Evolutionary conservation across 2,888 invertebrate species (phyloP), one percentile per base, ranked within the genome.

Genomic region (Lissocephala sabroskyi): DNA sequence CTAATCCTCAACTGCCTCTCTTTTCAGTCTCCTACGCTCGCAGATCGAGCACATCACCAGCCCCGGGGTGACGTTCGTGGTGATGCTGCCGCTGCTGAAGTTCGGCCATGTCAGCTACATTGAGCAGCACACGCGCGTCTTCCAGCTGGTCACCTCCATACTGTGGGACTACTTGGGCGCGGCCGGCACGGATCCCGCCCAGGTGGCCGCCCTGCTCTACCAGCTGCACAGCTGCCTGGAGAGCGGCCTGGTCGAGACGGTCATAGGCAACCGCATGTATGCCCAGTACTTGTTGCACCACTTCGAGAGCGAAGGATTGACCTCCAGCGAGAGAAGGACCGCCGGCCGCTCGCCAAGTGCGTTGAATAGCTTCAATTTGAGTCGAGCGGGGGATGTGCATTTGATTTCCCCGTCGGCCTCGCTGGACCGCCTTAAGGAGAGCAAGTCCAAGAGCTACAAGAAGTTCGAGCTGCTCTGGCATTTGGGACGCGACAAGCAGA

Each of bases 171-270:
- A 91, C 70, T 82, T 94, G 28, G 90, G 82, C 2, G 74, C 79
- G 7, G n/a, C 68, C 0, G 65, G 68, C 11, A 65, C 76, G 1
- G 85, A 85, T 67, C 77, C 82, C 0, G 59, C 78, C 1, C 85
- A 85, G 56, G 81, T 84, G 2, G 80, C 92, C 4, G 90, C 91
- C 35, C 82, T 95, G 13, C 85, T 95, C 1, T 90, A 93, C 76
- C 91, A 92, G 74, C 86, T 95, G 33, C 94, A 95, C 80, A 92
- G 93, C 70, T 84, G 88, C 87, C 82, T 91, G 79, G 81, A 85
- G 70, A 86, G 82, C 62, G 84, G 85, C 3, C 83, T 87, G n/a
- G 92, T 93, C 40, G 93, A 93, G 77, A 88, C 90, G 52, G 88
- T 92, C 0, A 90, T 93, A 41, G 90, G 88, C 9, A 83, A 84